Conservation (phyloP, 2,113 vertebrate species). For the Hippoglossus stenolepis region DNA sequence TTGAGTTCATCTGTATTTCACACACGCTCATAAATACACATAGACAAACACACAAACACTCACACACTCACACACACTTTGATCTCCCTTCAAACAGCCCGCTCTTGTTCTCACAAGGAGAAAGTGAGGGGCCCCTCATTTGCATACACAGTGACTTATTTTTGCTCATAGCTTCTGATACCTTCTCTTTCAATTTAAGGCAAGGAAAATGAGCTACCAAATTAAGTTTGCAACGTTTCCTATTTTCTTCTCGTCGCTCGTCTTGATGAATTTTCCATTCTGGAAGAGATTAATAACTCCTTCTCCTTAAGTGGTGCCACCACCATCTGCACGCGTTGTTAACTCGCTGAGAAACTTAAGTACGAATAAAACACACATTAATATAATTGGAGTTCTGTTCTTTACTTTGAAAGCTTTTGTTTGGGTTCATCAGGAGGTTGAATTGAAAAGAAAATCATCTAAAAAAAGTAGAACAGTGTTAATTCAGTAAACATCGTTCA, state of each 20-base stretch:
- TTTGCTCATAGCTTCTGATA: constrained; percentile 51
- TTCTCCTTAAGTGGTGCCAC: constrained; percentile 24
- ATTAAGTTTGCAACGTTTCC: constrained; percentile 50
- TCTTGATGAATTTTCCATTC: constrained; percentile 26
- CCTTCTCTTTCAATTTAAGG: constrained; percentile 48
- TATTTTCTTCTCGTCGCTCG: constrained; percentile 16
- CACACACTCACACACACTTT: constrained; percentile 49
- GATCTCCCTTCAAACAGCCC: constrained; percentile 47
- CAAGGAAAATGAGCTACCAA: constrained; percentile 44
- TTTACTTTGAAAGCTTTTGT: constrained; percentile 4
- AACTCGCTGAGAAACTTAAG: constrained; percentile 25
- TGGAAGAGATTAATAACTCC: constrained; percentile 49
- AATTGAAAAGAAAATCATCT: constrained; percentile 1
- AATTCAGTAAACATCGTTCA: constrained; percentile 20
- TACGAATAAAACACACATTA: constrained; percentile 20
- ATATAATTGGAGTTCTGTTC: constrained; percentile 4
- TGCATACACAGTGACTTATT: constrained; percentile 52
- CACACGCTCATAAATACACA: background rate
- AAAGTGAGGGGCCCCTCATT: constrained; percentile 29
- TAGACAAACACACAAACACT: constrained; percentile 2
- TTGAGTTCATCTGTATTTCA: constrained; percentile 33
- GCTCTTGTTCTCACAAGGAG: constrained; percentile 55
- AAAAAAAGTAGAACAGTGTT: background rate
- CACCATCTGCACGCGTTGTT: constrained; percentile 12
- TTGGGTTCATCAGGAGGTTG: constrained; percentile 1